Evolutionary conservation across 2,797 vertebrate species (phyloP), one percentile per base, ranked within the genome.

Genomic region (Telmatherina bonti): DNA sequence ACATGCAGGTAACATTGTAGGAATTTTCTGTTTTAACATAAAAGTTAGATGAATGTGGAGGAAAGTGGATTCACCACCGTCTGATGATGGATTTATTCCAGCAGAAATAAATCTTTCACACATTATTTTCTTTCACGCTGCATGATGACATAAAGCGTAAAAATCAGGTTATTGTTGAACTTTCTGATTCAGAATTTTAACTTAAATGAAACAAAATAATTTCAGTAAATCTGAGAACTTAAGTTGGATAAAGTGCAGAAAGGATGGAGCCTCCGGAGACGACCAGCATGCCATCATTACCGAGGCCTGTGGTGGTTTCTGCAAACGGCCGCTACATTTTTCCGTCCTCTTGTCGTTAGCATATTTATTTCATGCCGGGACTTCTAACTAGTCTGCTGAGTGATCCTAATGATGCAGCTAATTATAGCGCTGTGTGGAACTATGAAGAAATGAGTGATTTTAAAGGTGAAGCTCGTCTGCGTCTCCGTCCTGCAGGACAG

Each of bases 361-460:
- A 57, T 30, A 29, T 55, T 60, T 0, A 64, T 79, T 60, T 67
- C 2, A 29, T 1, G 47, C 29, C 31, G 47, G 43, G 30, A 41
- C 16, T 5, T 64, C 47, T 43, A 60, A 79, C 56, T 30, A 49
- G 8, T 62, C 45, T 65, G 52, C 57, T 67, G 63, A 81, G 24
- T 69, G 58, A 70, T 56, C 6, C 55, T 81, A 61, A 73, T 65
- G 59, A 73, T 71, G 1, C 62, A 22, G 5, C 24, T 58, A 41
- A 69, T 76, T 24, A 61, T 4, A 33, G 53, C 58, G 55, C 24
- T 62, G 29, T 38, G 47, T 41, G 16, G 18, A 70, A 66, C 57
- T 58, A 11, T 36, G 26, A 67, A 68, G 49, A 67, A 49, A 1
- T 49, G n/a, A 22, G 1, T 2, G 18, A 9, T 29, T 63, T 29